Base-by-base conservation (phyloP, 1,140 invertebrate genomes). In the Cydia fagiglandana region DNA sequence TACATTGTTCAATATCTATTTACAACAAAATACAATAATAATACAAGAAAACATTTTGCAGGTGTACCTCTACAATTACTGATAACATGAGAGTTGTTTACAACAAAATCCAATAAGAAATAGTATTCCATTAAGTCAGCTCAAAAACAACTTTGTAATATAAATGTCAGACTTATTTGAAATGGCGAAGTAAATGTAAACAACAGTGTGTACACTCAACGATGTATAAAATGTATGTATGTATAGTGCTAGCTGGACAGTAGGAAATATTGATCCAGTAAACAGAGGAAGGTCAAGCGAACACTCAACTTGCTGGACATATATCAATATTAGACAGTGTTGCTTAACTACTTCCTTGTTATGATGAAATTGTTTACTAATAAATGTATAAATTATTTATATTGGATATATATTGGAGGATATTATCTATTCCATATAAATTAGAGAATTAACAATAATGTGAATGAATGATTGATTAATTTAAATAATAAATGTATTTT, bases 221-320 rank as follows among this genome's bases (percentile, higher is more conserved):
- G 47, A 73, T 75, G 75, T 78, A 24, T 75, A 64, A 78, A 75
- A 28, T 73, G 64, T 73, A 66, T 73, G 75, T 73, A 28, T 73
- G 64, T 73, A 66, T 73, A 77, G 76, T 4, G 53, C n/a, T 56
- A 9, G 53, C 9, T 7, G 6, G n/a, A 56, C 53, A 12, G 53
- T 53, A 53, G 47, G 45, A 28, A 74, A 53, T 74, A 50, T 53
- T 74, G 73, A 74, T 53, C 73, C 66, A 45, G 66, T 70, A 70
- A 70, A 70, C 66, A 70, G 30, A n/a, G 30, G 66, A 70, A 70
- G 66, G 66, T 70, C 66, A 70, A 70, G 66, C 34, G n/a, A 45
- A 10, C 34, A 70, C 34, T 10, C 66, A 34, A 17, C 38, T 70
- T 41, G 9, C 30, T 70, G 34, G 34, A 38, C 15, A 0, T 70